These are phyloP conservation scores for Spilogale gracilis DNA, from an alignment of 2,113 vertebrate species.

Conservation along the genomic window DNA sequence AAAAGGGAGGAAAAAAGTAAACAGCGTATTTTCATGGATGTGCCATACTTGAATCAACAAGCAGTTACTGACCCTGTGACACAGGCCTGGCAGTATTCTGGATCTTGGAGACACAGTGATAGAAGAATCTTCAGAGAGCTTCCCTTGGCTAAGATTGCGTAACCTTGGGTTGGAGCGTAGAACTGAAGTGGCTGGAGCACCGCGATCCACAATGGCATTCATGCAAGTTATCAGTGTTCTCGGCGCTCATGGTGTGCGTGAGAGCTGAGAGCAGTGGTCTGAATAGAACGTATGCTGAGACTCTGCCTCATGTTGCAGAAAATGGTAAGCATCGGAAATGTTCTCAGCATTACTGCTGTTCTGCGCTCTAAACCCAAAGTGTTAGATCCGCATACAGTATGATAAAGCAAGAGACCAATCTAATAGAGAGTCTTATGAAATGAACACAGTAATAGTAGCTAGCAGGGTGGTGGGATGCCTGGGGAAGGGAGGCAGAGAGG, in stretches of 20 bases:
- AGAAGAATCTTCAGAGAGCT: not conserved
- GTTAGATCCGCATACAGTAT: slow-evolving; percentile 3
- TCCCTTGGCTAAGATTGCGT: not conserved
- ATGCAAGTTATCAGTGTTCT: not conserved
- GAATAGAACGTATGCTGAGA: not conserved
- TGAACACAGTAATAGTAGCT: not conserved
- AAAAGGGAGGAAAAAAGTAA: not conserved
- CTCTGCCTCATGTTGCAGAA: not conserved
- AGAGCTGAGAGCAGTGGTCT: not conserved
- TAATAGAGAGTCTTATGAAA: not conserved
- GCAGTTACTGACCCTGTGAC: not conserved
- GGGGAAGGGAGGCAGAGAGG: not conserved
- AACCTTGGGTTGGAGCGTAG: not conserved
- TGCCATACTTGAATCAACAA: not conserved
- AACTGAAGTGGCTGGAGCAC: not conserved
- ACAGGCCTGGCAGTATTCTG: not conserved
- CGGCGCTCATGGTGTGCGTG: not conserved
- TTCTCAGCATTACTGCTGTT: slow-evolving; percentile 1
- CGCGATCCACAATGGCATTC: not conserved
- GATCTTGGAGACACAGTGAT: not conserved
- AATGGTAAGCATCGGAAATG: not conserved
- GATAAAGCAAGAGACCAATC: slow-evolving; percentile 33
- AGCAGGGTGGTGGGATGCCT: fast-evolving
- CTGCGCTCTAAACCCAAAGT: slow-evolving; percentile 45
- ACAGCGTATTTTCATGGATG: not conserved